A percentile compares a stretch with the other conserved stretches of the same genome.
These are phyloP conservation scores for Aleiodes testaceus DNA, from an alignment of 2,888 invertebrate species.

Conservation along the genomic window DNA sequence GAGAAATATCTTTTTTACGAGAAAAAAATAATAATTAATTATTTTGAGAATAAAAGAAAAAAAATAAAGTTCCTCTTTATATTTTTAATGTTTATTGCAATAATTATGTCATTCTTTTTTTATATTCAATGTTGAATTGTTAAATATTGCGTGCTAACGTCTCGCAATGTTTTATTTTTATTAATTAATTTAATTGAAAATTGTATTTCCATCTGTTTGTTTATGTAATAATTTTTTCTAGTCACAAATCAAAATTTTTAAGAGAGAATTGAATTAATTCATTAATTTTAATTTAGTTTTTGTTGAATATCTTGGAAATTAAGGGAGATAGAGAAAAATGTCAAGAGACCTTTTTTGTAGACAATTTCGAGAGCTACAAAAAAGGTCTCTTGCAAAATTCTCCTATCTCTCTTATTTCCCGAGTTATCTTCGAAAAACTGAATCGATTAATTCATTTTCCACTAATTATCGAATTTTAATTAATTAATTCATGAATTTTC, in stretches of 20 bases:
- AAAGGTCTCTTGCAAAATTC: too few relatives aligned
- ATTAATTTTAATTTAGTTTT: too few relatives aligned
- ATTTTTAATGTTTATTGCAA: slow-evolving; percentile 33
- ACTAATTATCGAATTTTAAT: too few relatives aligned
- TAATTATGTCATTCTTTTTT: slow-evolving; percentile 21
- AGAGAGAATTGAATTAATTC: too few relatives aligned
- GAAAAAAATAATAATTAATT: neutral
- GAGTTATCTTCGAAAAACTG: too few relatives aligned
- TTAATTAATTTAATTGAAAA: slow-evolving; percentile 12
- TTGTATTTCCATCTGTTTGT: neutral
- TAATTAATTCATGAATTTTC: too few relatives aligned
- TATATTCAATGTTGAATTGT: slow-evolving; percentile 3
- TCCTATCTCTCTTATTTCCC: too few relatives aligned
- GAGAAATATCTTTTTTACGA: neutral
- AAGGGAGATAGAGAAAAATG: too few relatives aligned
- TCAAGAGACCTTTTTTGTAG: too few relatives aligned
- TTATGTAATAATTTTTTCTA: slow-evolving; percentile 51
- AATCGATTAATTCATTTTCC: too few relatives aligned
- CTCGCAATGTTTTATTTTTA: slow-evolving; percentile 18
- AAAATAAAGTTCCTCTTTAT: slow-evolving; percentile 3
- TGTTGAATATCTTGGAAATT: too few relatives aligned
- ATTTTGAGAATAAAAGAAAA: slow-evolving; percentile 11
- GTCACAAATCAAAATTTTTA: slow-evolving; percentile 52
- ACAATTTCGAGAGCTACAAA: too few relatives aligned
- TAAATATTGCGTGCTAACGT: slow-evolving; percentile 30